Percentiles rank a stretch among this genome's conserved stretches.
These are phyloP conservation scores for Rhinolophus sinicus DNA, from an alignment of 2,113 vertebrate species.

Conservation along the genomic window DNA sequence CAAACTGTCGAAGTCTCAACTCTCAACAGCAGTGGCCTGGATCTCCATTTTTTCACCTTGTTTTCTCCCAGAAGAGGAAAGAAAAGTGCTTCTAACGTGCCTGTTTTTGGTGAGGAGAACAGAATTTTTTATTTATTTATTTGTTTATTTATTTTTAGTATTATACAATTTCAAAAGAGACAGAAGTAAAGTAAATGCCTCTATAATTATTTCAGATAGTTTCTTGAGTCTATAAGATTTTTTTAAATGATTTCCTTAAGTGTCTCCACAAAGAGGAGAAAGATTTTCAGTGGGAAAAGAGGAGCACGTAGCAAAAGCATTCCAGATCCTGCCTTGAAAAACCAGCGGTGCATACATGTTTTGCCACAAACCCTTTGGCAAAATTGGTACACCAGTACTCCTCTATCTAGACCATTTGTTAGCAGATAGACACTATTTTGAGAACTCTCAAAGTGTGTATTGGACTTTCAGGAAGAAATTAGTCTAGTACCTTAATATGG, in stretches of 20 bases:
- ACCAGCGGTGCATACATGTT: not conserved
- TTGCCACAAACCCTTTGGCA: not conserved
- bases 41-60: not conserved
- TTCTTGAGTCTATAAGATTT: not conserved
- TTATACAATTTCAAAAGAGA: not conserved
- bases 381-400: not conserved
- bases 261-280: not conserved
- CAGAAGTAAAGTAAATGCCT: not conserved
- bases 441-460: not conserved
- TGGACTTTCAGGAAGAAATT: not conserved
- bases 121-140: not conserved
- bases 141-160: not conserved
- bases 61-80: not conserved
- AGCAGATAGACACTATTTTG: not conserved
- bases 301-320: not conserved
- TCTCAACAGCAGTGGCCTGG: not conserved
- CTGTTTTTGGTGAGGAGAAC: not conserved
- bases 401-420: not conserved
- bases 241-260: not conserved
- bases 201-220: slow-evolving; percentile 33
- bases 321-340: slow-evolving; percentile 10
- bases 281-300: not conserved
- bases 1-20: not conserved
- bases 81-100: not conserved
- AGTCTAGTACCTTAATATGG: not conserved